phyloP scores from a whole-genome alignment of 2,888 invertebrate species.

The Ormyrus labotus region DNA sequence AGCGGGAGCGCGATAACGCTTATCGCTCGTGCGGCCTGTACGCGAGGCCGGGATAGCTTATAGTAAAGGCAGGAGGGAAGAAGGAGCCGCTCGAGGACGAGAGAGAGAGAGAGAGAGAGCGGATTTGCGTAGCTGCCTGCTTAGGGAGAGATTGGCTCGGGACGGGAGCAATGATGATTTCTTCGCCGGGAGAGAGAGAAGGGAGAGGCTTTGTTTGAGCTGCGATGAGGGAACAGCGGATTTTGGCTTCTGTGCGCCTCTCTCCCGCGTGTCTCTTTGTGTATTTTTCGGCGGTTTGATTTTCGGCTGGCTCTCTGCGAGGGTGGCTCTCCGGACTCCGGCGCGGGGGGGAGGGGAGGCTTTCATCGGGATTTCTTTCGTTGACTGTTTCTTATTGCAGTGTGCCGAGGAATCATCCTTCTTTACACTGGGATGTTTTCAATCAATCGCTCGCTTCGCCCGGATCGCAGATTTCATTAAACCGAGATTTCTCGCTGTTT shows the following conservation, averaged over 20 bases:
- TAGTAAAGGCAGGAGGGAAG: neutral
- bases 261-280: neutral
- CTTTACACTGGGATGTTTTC: constrained; percentile 1
- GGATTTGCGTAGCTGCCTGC: neutral
- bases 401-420: constrained; percentile 7
- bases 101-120: neutral
- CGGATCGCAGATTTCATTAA: neutral
- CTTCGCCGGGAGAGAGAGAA: constrained; percentile 1
- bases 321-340: neutral
- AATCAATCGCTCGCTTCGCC: neutral
- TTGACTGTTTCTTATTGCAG: constrained; percentile 7
- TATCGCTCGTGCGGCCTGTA: neutral
- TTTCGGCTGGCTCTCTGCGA: neutral
- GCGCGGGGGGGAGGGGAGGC: too few relatives aligned
- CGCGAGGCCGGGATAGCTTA: neutral
- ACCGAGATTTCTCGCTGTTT: neutral
- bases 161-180: constrained; percentile 15
- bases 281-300: constrained; percentile 46
- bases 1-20: neutral
- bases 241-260: neutral
- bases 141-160: neutral
- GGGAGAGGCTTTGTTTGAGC: constrained; percentile 17
- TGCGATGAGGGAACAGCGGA: constrained; percentile 22
- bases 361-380: constrained; percentile 4
- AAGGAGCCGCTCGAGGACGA: neutral